phyloP scores from a whole-genome alignment of 2,888 invertebrate species.

The Caenorhabditis zanzibari region DNA sequence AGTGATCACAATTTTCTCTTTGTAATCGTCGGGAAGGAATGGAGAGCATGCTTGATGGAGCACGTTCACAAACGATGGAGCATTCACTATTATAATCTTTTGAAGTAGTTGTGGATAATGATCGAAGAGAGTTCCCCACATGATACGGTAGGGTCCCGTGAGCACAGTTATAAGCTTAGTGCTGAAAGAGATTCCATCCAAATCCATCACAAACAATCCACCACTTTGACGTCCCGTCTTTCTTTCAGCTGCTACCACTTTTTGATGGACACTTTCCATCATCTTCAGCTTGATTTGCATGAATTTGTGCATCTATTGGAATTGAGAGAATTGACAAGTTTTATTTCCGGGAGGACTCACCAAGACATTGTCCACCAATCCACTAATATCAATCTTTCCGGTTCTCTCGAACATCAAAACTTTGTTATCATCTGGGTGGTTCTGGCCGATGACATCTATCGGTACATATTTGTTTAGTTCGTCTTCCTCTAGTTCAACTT shows the following conservation, averaged over 20 bases:
- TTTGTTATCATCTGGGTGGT: slow-evolving; percentile 71
- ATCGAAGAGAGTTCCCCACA: slow-evolving; percentile 83
- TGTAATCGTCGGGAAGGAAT: slow-evolving; percentile 81
- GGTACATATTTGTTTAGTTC: slow-evolving; percentile 74
- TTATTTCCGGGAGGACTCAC: slow-evolving; percentile 19
- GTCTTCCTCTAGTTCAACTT: slow-evolving; percentile 51
- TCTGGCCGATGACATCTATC: slow-evolving; percentile 77
- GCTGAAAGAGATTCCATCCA: slow-evolving; percentile 78
- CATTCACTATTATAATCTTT: slow-evolving; percentile 80
- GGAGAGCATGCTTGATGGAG: slow-evolving; percentile 79
- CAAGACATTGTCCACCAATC: slow-evolving; percentile 72
- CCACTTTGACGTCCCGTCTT: slow-evolving; percentile 74
- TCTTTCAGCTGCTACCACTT: slow-evolving; percentile 72
- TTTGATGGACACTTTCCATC: slow-evolving; percentile 78
- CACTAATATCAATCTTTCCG: slow-evolving; percentile 78
- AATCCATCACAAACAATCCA: slow-evolving; percentile 79
- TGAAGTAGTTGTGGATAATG: slow-evolving; percentile 81
- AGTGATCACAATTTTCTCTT: slow-evolving; percentile 70
- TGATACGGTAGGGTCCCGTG: slow-evolving; percentile 81
- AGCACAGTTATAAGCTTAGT: slow-evolving; percentile 79
- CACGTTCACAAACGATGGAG: slow-evolving; percentile 81
- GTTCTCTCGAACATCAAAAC: slow-evolving; percentile 75
- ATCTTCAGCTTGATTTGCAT: slow-evolving; percentile 81
- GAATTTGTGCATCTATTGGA: slow-evolving; percentile 74
- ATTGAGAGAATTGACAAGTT: slow-evolving; percentile 52